Conservation (phyloP, 2,797 vertebrate species). For the Rhadinocentrus ornatus region DNA sequence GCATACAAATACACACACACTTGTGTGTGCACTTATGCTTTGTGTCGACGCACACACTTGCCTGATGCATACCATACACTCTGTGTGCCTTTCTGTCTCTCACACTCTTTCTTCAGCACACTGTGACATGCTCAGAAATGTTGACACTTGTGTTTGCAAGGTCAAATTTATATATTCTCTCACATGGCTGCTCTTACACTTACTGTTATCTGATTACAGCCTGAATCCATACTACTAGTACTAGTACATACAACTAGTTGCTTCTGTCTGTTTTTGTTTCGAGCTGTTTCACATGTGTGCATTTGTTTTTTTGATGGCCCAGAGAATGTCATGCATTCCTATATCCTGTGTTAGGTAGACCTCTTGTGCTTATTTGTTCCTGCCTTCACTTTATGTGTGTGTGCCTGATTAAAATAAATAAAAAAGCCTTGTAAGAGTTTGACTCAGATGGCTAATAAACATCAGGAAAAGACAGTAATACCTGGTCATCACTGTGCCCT, state of each 20-base stretch:
- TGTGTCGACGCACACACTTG: slow-evolving; percentile 37
- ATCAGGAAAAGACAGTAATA: slow-evolving; percentile 2
- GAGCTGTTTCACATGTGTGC: not conserved
- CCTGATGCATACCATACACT: slow-evolving; percentile 50
- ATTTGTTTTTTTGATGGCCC: not conserved
- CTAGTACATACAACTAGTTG: no score
- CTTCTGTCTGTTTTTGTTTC: not conserved
- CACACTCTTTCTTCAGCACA: slow-evolving; percentile 83
- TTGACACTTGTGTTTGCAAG: slow-evolving; percentile 84
- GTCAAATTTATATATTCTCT: slow-evolving; percentile 68
- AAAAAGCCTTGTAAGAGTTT: not conserved
- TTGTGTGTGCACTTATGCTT: slow-evolving; percentile 20
- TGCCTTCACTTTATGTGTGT: not conserved
- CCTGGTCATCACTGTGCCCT: slow-evolving; percentile 5
- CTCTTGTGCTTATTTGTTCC: not conserved
- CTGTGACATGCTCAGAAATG: slow-evolving; percentile 91
- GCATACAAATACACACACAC: slow-evolving; percentile 37
- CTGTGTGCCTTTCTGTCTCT: slow-evolving; percentile 31
- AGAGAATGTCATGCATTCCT: not conserved
- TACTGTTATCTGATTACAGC: slow-evolving; percentile 41
- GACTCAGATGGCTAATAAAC: slow-evolving; percentile 15
- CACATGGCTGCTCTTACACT: slow-evolving; percentile 33
- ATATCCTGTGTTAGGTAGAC: not conserved
- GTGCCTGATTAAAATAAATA: not conserved
- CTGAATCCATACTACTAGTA: slow-evolving; percentile 8